phyloP scores from a whole-genome alignment of 2,888 invertebrate species.

The Amphipoea oculea region DNA sequence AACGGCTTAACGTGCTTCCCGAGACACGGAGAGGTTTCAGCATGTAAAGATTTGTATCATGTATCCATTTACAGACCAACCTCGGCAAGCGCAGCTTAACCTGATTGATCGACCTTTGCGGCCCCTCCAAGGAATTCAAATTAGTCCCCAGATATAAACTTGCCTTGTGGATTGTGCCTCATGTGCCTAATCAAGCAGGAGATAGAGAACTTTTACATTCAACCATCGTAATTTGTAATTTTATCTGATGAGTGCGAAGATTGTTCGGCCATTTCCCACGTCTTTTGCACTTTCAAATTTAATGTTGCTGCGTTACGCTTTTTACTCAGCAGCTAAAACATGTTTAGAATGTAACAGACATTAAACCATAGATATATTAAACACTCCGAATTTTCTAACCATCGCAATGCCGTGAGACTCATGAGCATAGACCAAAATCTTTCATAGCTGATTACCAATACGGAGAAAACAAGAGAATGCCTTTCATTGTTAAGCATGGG shows the following conservation, averaged over 20 bases:
- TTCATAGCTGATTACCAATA: slow-evolving; percentile 4
- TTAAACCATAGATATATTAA: neutral
- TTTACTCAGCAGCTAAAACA: slow-evolving; percentile 24
- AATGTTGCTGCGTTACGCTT: slow-evolving; percentile 45
- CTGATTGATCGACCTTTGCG: neutral
- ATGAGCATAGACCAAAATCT: neutral
- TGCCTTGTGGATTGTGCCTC: neutral
- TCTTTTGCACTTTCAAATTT: slow-evolving; percentile 61
- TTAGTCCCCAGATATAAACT: neutral
- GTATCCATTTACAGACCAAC: neutral
- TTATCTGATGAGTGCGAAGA: slow-evolving; percentile 50
- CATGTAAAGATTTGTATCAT: neutral
- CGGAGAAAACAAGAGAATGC: slow-evolving; percentile 30
- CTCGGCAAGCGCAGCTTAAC: neutral
- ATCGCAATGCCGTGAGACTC: neutral
- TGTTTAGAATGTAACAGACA: neutral
- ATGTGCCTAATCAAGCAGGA: neutral
- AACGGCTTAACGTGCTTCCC: neutral
- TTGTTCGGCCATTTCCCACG: slow-evolving; percentile 60
- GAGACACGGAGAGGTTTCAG: neutral
- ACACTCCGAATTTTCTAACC: neutral
- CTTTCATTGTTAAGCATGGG: slow-evolving; percentile 22
- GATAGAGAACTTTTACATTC: slow-evolving; percentile 37
- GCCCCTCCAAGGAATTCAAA: neutral
- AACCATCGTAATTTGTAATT: slow-evolving; percentile 38